Evolutionary conservation across 2,113 vertebrate genomes (phyloP), one percentile per base, ranked within the genome.

Genomic region (Zosterops pallidus): DNA sequence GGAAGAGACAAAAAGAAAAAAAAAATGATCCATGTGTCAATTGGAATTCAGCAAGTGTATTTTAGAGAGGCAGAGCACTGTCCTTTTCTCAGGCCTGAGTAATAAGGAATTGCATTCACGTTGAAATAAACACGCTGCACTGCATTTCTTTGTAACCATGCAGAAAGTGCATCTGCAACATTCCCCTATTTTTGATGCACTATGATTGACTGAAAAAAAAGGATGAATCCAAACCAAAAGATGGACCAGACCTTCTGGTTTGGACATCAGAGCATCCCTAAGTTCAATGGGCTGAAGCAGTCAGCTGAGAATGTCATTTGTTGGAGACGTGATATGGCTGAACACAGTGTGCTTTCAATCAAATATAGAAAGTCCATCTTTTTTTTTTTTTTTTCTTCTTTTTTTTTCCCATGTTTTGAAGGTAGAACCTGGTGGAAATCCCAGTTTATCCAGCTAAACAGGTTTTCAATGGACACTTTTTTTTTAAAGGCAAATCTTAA

Each of bases 1-100:
- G 69, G 93, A 69, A 92, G 93, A 96, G 87, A 97, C 87, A 97
- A 92, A 93, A 85, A 87, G 49, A 87, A 96, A 95, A 97, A 97
- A 72, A 89, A 47, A 92, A 76, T 84, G 87, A 97, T 97, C 78
- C 85, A 91, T 18, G 59, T 71, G 93, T 97, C 59, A 98, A 90
- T 95, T 81, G 33, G 90, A 95, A 91, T 92, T 92, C 78, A 31
- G 90, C 65, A 95, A 82, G 95, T 72, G 94, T 39, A 55, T 42
- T 67, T 92, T 9, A 84, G 84, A 69, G 83, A 83, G 69, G 24
- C 53, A 86, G 95, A 97, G 96, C 97, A 97, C 96, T 96, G 94
- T 76, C 90, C 91, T 94, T 96, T 96, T 94, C 90, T 95, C 76
- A 57, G 44, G 37, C n/a, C 33, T 35, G 11, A 77, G 28, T 4